These are phyloP conservation scores for Cyclophora albipunctata DNA, from an alignment of 2,888 invertebrate genomes.

Conservation along the genomic window DNA sequence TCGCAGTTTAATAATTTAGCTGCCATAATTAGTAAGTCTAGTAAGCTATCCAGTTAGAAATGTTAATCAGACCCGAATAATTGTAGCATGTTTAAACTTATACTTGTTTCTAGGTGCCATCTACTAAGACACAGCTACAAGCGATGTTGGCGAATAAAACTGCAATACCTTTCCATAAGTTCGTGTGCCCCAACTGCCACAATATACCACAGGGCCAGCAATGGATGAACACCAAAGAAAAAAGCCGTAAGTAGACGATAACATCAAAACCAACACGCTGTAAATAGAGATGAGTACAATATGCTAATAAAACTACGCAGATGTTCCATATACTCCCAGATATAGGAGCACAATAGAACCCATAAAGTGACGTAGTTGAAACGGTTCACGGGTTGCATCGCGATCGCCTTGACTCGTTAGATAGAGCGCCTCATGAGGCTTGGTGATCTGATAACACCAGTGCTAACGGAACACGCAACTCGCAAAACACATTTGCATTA, in stretches of 20 bases:
- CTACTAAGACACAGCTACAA: constrained; percentile 82
- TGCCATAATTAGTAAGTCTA: too few species aligned
- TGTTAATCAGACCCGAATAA: background rate
- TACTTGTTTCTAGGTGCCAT: constrained; percentile 75
- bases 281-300: too few species aligned
- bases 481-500: constrained; percentile 20
- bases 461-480: constrained; percentile 13
- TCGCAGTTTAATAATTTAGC: too few species aligned
- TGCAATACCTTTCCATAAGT: constrained; percentile 94
- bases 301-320: background rate
- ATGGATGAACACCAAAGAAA: constrained; percentile 85
- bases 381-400: constrained; percentile 3
- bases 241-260: constrained; percentile 54
- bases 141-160: constrained; percentile 84
- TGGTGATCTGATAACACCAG: constrained; percentile 14
- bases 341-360: background rate
- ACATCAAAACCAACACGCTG: background rate
- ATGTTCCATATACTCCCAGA: too few species aligned
- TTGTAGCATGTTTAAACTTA: background rate
- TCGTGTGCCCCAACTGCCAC: constrained; percentile 91
- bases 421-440: constrained; percentile 14
- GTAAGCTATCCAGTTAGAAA: too few species aligned
- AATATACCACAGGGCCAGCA: constrained; percentile 89
- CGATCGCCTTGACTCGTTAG: constrained; percentile 3
- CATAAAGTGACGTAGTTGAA: background rate